These are phyloP conservation scores for Mystacornis crossleyi DNA, from an alignment of 2,113 vertebrate genomes.

Conservation along the genomic window DNA sequence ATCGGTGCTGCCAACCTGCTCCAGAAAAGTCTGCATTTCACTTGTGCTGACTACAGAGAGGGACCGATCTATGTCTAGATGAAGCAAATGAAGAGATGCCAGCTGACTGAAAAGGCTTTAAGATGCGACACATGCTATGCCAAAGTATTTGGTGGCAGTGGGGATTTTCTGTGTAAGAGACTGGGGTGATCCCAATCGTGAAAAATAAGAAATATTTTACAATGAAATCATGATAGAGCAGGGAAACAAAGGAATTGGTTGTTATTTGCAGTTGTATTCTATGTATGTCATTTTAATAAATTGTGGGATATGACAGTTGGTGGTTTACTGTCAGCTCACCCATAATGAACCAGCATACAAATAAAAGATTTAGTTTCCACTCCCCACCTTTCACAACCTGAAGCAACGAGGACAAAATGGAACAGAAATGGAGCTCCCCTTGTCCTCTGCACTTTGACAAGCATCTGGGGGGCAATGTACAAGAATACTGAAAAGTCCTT, in stretches of 20 bases:
- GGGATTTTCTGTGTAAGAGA: background rate
- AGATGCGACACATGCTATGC: background rate
- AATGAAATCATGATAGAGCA: background rate
- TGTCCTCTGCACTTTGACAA: background rate
- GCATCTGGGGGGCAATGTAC: too few relatives aligned
- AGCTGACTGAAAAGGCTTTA: background rate
- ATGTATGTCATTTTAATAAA: background rate
- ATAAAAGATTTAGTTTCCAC: background rate
- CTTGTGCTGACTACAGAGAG: background rate
- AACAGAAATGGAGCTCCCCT: background rate
- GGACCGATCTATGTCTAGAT: background rate
- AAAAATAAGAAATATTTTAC: background rate
- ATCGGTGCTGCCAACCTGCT: background rate
- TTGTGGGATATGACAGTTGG: background rate
- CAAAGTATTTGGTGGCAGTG: background rate
- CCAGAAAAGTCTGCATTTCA: background rate
- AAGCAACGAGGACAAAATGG: background rate
- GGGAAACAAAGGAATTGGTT: background rate
- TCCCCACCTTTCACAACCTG: background rate
- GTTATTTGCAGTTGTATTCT: background rate
- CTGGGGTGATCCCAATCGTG: background rate
- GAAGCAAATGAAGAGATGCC: background rate
- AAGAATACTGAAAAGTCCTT: background rate
- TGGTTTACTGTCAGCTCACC: background rate
- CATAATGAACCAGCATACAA: background rate